Evolutionary conservation across 23 tunicate species (phyloP).

Genomic region (Corella eumyota): DNA sequence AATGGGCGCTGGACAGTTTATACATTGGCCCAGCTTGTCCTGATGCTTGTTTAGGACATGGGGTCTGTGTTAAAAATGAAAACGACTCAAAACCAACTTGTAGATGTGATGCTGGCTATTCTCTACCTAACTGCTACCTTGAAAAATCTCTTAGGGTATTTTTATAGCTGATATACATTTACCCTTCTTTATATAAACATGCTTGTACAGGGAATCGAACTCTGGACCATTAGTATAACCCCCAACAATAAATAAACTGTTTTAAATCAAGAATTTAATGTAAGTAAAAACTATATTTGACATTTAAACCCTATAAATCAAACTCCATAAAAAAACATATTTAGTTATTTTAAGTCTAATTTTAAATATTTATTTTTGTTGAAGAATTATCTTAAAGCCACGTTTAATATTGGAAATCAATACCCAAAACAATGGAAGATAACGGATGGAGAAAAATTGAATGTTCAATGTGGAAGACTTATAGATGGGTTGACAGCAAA

Average conservation of each 20-base stretch:
- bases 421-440: slow-evolving; percentile 14
- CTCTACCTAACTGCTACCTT: slow-evolving; percentile 46
- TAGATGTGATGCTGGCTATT: slow-evolving; percentile 48
- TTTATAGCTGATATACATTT: background rate
- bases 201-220: too few relatives aligned
- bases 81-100: slow-evolving; percentile 10
- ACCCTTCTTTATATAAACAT: background rate
- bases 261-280: too few relatives aligned
- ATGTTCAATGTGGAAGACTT: slow-evolving; percentile 39
- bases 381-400: slow-evolving; percentile 62
- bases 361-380: background rate
- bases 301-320: background rate
- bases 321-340: background rate
- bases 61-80: slow-evolving; percentile 39
- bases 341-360: background rate
- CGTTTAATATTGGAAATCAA: slow-evolving; percentile 30
- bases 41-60: slow-evolving; percentile 80
- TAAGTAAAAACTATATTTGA: too few relatives aligned
- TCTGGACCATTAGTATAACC: too few relatives aligned
- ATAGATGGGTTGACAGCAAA: slow-evolving; percentile 35
- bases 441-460: slow-evolving; percentile 28
- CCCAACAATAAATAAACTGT: too few relatives aligned
- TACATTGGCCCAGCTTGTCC: slow-evolving; percentile 77
- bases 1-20: slow-evolving; percentile 66
- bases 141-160: slow-evolving; percentile 8